A percentile compares a stretch with the other conserved stretches of the same genome.
Evolutionary conservation across 2,888 invertebrate species (phyloP).

Genomic region (Slavum lentiscoides): DNA sequence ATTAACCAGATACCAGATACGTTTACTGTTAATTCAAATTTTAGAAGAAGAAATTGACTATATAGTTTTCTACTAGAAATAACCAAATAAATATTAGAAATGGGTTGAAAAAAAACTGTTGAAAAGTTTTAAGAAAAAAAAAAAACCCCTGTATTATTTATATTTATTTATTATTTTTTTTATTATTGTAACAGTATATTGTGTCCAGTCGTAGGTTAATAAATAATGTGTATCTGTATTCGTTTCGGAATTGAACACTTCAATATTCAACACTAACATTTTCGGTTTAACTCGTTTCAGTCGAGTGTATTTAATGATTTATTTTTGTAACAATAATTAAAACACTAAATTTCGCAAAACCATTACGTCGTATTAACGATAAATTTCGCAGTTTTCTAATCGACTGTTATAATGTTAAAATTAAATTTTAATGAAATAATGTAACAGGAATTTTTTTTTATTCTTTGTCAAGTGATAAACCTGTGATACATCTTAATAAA

Average conservation of each 20-base stretch:
- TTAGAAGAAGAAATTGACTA: slow-evolving; percentile 15
- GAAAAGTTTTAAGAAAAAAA: background rate
- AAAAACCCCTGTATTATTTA: background rate
- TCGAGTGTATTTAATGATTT: background rate
- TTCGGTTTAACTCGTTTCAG: background rate
- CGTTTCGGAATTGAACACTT: background rate
- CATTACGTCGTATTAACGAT: background rate
- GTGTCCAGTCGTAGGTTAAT: slow-evolving; percentile 7
- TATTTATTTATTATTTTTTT: too few species aligned
- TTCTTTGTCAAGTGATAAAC: slow-evolving; percentile 45
- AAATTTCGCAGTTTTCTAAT: slow-evolving; percentile 8
- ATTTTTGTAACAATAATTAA: background rate
- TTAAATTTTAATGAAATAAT: background rate
- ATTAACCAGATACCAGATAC: slow-evolving; percentile 45
- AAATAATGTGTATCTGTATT: background rate
- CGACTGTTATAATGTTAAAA: slow-evolving; percentile 11
- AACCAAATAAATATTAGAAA: slow-evolving; percentile 19
- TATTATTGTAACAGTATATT: slow-evolving; percentile 13
- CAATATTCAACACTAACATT: background rate
- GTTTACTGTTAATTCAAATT: slow-evolving; percentile 21
- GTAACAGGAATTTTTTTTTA: slow-evolving; percentile 8
- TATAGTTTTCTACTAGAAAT: slow-evolving; percentile 22
- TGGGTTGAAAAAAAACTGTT: background rate
- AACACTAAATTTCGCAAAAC: slow-evolving; percentile 17
- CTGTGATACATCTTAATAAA: slow-evolving; percentile 46